Conservation (phyloP, 1,140 invertebrate genomes). For the Micrasema longulum region DNA sequence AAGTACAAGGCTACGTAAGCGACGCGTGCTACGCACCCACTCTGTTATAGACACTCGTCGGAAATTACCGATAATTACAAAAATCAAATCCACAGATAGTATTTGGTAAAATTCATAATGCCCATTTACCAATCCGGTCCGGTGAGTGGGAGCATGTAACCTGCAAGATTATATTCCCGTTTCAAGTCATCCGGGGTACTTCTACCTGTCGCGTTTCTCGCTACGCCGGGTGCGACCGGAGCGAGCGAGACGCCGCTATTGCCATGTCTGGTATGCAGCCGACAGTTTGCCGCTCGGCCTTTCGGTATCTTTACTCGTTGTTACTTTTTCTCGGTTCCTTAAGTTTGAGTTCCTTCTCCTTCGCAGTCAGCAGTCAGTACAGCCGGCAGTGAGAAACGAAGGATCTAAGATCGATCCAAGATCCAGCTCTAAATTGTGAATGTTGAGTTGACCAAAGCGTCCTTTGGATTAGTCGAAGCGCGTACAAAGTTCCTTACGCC, state of each 20-base stretch:
- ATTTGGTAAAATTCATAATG: neutral
- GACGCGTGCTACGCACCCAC: no score
- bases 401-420: no score
- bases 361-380: neutral
- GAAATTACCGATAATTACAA: no score
- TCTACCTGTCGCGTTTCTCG: constrained; percentile 1
- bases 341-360: neutral
- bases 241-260: constrained; percentile 12
- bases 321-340: constrained; percentile 35
- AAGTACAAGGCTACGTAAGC: no score
- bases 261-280: constrained; percentile 40
- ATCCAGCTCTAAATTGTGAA: no score
- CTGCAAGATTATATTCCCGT: constrained; percentile 37
- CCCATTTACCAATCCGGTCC: constrained; percentile 31
- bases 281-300: constrained; percentile 11
- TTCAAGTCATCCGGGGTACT: neutral
- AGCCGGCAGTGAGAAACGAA: neutral
- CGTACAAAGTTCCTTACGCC: neutral
- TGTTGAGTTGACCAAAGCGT: no score
- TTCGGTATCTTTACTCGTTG: constrained; percentile 19
- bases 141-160: constrained; percentile 32
- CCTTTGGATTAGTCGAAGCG: no score
- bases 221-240: neutral
- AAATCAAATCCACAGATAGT: no score
- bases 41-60: no score